These are phyloP conservation scores for Lateolabrax maculatus DNA, from an alignment of 2,797 vertebrate species.

Conservation along the genomic window DNA sequence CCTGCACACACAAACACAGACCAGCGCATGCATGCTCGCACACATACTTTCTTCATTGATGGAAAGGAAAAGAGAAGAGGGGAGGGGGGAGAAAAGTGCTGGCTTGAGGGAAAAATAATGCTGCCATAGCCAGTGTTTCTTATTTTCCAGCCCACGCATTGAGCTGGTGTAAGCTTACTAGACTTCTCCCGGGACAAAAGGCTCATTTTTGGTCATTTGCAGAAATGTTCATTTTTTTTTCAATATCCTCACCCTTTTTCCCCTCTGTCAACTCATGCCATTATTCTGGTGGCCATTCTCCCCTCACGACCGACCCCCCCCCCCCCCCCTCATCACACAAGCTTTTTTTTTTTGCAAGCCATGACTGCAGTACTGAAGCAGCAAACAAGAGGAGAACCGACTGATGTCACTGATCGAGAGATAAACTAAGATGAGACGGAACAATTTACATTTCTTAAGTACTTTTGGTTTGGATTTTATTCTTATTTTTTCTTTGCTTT, in stretches of 20 bases:
- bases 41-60: conserved; percentile 58
- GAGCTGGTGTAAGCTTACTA: conserved; percentile 72
- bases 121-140: conserved; percentile 73
- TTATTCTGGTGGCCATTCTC: conserved; percentile 41
- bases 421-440: not conserved
- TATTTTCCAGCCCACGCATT: conserved; percentile 70
- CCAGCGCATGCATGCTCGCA: conserved; percentile 10
- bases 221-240: conserved; percentile 64
- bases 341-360: not conserved
- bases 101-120: conserved; percentile 76
- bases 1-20: conserved; percentile 28
- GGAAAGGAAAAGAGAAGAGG: conserved; percentile 48
- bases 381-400: not conserved
- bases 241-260: conserved; percentile 20
- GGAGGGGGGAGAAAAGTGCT: conserved; percentile 66
- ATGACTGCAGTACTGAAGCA: not conserved
- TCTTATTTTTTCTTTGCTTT: no score
- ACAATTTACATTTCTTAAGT: no score
- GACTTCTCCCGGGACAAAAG: conserved; percentile 68
- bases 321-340: not conserved
- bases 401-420: not conserved
- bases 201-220: conserved; percentile 65
- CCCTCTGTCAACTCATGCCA: conserved; percentile 33
- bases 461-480: not conserved
- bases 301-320: not conserved